These are phyloP conservation scores for Choreutis nemorana DNA, from an alignment of 2,888 invertebrate species.

Conservation along the genomic window DNA sequence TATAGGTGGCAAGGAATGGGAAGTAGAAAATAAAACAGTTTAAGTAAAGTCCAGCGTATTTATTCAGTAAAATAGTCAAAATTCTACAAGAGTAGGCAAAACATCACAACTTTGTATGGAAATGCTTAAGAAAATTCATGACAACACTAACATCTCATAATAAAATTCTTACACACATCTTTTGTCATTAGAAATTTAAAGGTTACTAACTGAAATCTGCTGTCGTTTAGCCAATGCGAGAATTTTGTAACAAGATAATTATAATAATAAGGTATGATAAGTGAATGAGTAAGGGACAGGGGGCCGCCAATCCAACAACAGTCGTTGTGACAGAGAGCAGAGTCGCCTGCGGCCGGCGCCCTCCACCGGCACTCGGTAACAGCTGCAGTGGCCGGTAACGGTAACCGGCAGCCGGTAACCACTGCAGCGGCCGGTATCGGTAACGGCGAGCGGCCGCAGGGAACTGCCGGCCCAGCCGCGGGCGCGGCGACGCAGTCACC, in stretches of 20 bases:
- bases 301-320: constrained; percentile 67
- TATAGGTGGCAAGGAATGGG: too few species aligned
- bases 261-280: constrained; percentile 12
- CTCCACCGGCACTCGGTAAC: neutral
- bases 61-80: constrained; percentile 64
- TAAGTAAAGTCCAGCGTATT: constrained; percentile 58
- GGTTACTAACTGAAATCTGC: constrained; percentile 3
- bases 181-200: constrained; percentile 29
- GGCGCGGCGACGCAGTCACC: constrained; percentile 11
- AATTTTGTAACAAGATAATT: constrained; percentile 10
- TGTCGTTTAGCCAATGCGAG: constrained; percentile 4
- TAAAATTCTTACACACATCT: constrained; percentile 44
- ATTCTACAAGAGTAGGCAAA: constrained; percentile 65
- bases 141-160: constrained; percentile 44
- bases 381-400: constrained; percentile 5
- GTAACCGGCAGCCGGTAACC: neutral
- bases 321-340: constrained; percentile 51
- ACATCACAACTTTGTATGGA: constrained; percentile 62
- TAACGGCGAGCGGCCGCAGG: constrained; percentile 40
- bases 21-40: too few species aligned
- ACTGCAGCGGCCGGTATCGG: too few species aligned
- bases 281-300: constrained; percentile 37
- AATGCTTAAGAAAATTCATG: constrained; percentile 57
- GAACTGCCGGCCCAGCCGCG: constrained; percentile 65
- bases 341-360: constrained; percentile 34